Percentiles rank a stretch among this genome's conserved stretches.
Evolutionary conservation across 2,797 vertebrate species (phyloP).

Genomic region (Clarias fuscus): DNA sequence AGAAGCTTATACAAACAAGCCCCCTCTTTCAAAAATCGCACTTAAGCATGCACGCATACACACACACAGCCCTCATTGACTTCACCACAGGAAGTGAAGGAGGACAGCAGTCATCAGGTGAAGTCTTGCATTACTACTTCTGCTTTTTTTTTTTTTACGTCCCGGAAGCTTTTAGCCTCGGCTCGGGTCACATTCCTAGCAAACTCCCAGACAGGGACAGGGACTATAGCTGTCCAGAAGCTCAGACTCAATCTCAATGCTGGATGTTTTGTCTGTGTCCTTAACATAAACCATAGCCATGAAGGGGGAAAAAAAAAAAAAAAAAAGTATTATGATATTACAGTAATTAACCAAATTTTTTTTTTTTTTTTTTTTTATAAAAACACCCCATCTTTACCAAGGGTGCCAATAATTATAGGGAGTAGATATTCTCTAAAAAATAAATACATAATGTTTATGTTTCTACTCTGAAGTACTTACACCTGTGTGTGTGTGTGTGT

Average conservation of each 20-base stretch:
- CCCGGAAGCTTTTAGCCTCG: conserved; percentile 26
- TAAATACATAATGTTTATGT: neutral
- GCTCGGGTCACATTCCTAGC: conserved; percentile 45
- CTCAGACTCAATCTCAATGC: conserved; percentile 50
- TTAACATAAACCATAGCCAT: conserved; percentile 34
- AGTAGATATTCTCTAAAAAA: neutral
- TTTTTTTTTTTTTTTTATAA: too few relatives aligned
- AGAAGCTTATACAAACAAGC: conserved; percentile 42
- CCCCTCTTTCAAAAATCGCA: conserved; percentile 5
- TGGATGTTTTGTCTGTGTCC: conserved; percentile 46
- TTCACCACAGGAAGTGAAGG: conserved; percentile 35
- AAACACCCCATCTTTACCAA: neutral
- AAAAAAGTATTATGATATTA: neutral
- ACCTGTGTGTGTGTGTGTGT: conserved; percentile 1
- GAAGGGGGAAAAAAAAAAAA: too few relatives aligned
- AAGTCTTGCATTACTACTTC: conserved; percentile 33
- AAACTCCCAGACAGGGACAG: conserved; percentile 52
- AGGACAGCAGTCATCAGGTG: conserved; percentile 35
- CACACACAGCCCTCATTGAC: conserved; percentile 49
- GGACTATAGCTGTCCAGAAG: conserved; percentile 39
- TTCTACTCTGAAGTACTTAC: conserved; percentile 13
- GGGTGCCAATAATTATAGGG: neutral
- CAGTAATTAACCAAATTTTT: too few relatives aligned
- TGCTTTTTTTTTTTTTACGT: neutral
- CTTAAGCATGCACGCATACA: neutral